Evolutionary conservation across 2,113 vertebrate species (phyloP).

Genomic region (Amazona guildingii): DNA sequence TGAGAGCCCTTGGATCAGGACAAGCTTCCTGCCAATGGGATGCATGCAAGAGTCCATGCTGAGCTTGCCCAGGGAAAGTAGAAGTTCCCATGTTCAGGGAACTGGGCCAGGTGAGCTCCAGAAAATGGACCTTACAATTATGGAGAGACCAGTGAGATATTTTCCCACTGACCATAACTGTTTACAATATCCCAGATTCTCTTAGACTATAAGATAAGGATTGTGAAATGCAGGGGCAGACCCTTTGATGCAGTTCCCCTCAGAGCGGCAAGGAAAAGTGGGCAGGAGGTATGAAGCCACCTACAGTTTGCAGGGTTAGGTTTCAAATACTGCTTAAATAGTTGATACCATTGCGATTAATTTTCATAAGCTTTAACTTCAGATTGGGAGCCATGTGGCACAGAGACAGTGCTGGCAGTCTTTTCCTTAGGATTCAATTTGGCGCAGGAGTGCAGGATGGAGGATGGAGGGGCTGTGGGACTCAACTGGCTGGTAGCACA

Average conservation of each 20-base stretch:
- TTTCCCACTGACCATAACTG: not conserved
- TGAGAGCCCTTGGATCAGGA: not conserved
- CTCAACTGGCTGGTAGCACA: not conserved
- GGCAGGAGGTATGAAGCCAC: not conserved
- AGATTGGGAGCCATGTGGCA: not conserved
- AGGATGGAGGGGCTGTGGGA: not conserved
- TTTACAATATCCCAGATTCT: not conserved
- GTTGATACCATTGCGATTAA: not conserved
- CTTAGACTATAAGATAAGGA: not conserved
- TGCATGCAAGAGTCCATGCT: fast-evolving
- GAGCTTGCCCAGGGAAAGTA: not conserved
- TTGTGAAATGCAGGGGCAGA: not conserved
- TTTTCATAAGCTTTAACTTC: not conserved
- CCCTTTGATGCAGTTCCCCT: not conserved
- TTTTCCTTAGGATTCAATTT: not conserved
- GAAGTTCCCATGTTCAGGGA: not conserved
- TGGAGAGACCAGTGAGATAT: not conserved
- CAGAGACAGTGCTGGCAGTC: not conserved
- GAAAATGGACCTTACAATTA: not conserved
- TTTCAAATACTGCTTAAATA: not conserved
- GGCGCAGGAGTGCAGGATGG: fast-evolving
- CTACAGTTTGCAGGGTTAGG: not conserved
- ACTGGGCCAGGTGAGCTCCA: not conserved
- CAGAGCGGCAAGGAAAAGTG: not conserved
- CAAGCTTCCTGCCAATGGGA: not conserved